Evolutionary conservation across 1,140 invertebrate species (phyloP).

Genomic region (Drosophila kohkoa): DNA sequence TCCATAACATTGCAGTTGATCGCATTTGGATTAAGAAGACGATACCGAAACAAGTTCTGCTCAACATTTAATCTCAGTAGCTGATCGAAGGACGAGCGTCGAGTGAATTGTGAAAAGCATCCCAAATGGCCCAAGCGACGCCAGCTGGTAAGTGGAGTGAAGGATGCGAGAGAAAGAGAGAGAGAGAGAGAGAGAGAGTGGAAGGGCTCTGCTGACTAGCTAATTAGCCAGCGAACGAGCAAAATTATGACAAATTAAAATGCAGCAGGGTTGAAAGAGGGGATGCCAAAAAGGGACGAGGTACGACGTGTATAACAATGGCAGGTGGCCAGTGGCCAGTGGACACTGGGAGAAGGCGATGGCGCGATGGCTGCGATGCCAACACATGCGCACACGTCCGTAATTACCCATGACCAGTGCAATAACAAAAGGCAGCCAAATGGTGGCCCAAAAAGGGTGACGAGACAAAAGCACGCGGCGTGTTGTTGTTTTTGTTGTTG

Average conservation of each 20-base stretch:
- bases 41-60: neutral
- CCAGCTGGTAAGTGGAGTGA: slow-evolving; percentile 8
- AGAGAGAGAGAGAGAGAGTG: neutral
- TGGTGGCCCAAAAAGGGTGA: slow-evolving; percentile 66
- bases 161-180: neutral
- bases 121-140: slow-evolving; percentile 8
- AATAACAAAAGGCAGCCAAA: slow-evolving; percentile 56
- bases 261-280: slow-evolving; percentile 11
- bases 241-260: slow-evolving; percentile 79
- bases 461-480: slow-evolving; percentile 7
- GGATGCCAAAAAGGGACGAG: neutral
- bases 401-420: slow-evolving; percentile 63
- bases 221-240: slow-evolving; percentile 46
- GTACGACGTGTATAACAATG: slow-evolving; percentile 40
- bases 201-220: slow-evolving; percentile 38
- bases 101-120: slow-evolving; percentile 3
- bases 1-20: too few relatives aligned
- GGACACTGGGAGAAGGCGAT: neutral
- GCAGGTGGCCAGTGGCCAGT: slow-evolving; percentile 48
- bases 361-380: slow-evolving; percentile 4
- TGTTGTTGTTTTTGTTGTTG: slow-evolving; percentile 3
- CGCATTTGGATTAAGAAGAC: neutral
- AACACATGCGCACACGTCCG: slow-evolving; percentile 54
- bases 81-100: slow-evolving; percentile 4
- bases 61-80: neutral